These are phyloP conservation scores for Druon quercuslanigerum DNA, from an alignment of 1,140 invertebrate genomes.

Conservation along the genomic window DNA sequence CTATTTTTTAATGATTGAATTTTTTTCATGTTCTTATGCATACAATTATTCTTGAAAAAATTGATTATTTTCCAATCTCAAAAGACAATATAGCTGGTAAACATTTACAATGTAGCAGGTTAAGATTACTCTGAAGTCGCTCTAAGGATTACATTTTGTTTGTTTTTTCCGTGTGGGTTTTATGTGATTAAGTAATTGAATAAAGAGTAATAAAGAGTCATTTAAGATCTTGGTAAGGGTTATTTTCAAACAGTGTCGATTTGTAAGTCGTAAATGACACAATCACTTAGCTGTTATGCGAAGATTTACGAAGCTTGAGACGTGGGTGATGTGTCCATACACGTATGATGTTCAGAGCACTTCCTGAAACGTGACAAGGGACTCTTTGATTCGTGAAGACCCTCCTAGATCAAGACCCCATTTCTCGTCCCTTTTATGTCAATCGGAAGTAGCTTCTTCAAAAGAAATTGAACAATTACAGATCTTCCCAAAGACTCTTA, in stretches of 20 bases:
- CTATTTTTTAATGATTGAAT: too few species aligned
- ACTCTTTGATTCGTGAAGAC: constrained; percentile 3
- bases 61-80: too few species aligned
- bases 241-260: constrained; percentile 2
- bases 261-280: constrained; percentile 3
- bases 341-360: neutral
- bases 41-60: too few species aligned
- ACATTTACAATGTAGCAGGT: too few species aligned
- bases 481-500: neutral
- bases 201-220: neutral
- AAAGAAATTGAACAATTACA: constrained; percentile 21
- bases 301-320: constrained; percentile 2
- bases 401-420: constrained; percentile 13
- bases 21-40: too few species aligned
- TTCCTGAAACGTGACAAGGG: constrained; percentile 27
- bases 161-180: too few species aligned
- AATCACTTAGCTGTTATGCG: neutral
- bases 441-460: constrained; percentile 16
- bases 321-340: neutral
- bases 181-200: neutral
- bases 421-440: neutral
- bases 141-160: too few species aligned
- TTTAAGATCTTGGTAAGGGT: neutral
- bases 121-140: too few species aligned
- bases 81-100: too few species aligned